phyloP scores from a whole-genome alignment of 2,113 vertebrate genomes.

The Hipposideros armiger region DNA sequence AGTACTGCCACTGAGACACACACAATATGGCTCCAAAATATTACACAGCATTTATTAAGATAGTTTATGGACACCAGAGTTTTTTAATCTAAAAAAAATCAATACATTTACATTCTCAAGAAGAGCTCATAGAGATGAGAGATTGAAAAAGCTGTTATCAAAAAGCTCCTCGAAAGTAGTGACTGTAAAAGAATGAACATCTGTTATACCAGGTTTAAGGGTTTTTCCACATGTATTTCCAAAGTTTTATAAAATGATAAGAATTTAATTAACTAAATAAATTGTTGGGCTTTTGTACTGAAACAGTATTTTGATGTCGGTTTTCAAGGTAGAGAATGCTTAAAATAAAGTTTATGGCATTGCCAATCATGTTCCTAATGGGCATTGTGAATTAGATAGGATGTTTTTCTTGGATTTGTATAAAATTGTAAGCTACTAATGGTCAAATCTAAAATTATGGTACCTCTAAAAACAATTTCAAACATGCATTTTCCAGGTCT shows the following conservation, averaged over 20 bases:
- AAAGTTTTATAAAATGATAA: neutral
- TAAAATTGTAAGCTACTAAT: constrained; percentile 27
- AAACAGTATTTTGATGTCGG: neutral
- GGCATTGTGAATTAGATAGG: neutral
- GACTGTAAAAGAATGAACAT: neutral
- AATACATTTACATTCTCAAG: neutral
- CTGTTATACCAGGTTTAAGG: neutral
- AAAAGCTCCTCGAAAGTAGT: neutral
- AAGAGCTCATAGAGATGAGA: neutral
- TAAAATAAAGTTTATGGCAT: constrained; percentile 32
- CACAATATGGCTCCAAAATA: neutral
- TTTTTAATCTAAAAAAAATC: constrained; percentile 8
- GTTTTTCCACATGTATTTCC: neutral
- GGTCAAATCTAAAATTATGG: constrained; percentile 26
- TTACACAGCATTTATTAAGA: neutral
- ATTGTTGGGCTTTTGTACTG: neutral
- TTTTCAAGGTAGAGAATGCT: constrained; percentile 18
- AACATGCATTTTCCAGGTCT: neutral
- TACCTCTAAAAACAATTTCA: neutral
- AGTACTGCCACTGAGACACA: neutral
- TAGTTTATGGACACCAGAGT: neutral
- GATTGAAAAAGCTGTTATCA: neutral
- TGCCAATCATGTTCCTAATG: neutral
- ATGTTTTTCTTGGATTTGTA: neutral
- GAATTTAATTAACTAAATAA: neutral